Base-by-base conservation (phyloP, 23 tunicate species). In the Oikopleura dioica region DNA sequence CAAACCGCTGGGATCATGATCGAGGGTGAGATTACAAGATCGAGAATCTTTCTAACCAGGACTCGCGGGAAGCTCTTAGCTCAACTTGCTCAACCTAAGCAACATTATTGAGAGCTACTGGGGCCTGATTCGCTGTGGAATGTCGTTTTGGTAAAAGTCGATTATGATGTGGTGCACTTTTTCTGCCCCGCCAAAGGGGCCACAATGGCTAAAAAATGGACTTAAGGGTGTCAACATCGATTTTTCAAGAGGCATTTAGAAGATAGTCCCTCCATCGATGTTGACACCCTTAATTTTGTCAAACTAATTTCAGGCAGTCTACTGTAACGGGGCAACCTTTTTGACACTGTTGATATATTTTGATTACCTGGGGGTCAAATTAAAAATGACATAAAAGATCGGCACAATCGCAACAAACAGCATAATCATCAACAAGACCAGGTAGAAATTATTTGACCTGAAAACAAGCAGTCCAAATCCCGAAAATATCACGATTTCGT, bases 391-490 rank as follows among this genome's bases (percentile, higher is more conserved):
- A 84, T 84, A 85, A 59, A 85, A 75, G 1, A 84, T 85, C 34
- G 91, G 91, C 26, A 85, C 76, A 33, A 85, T 59, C 0, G 91
- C 82, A n/a, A 85, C 82, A 38, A 85, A 85, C 37, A 85, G 78
- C 91, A 85, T 85, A 50, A 85, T 81, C 59, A 85, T 72, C 32
- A 85, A 37, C 79, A 85, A 75, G 1, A 84, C 85, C 34, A 85
- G 63, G 78, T 85, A 85, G 59, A 85, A 85, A 76, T 85, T 81
- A 38, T 81, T 85, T 32, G 91, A 85, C 36, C 88, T 82, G 59
- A n/a, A 78, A 38, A 34, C 1, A 68, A 37, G 1, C 36, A 59
- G 36, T 68, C n/a, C 36, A 26, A 26, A 4, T 5, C 35, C n/a
- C n/a, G n/a, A n/a, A n/a, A n/a, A n/a, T n/a, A n/a, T n/a, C n/a